phyloP scores from a whole-genome alignment of 2,888 invertebrate genomes.

The Archips xylosteana region DNA sequence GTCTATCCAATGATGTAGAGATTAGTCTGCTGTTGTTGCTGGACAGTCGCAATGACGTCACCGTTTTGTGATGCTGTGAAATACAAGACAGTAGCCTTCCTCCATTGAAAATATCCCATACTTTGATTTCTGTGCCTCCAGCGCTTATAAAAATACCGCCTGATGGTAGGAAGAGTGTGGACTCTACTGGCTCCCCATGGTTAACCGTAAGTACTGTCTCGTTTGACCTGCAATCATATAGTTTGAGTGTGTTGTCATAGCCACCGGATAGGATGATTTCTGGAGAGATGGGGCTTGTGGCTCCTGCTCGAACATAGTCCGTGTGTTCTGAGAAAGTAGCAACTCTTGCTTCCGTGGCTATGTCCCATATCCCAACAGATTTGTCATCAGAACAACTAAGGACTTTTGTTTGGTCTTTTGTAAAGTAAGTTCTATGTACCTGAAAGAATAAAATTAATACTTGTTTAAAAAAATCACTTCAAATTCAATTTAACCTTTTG shows the following conservation, averaged over 20 bases:
- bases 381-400: slow-evolving; percentile 97
- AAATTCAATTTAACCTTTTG: no score
- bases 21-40: slow-evolving; percentile 93
- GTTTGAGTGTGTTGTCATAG: slow-evolving; percentile 94
- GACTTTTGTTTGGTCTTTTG: slow-evolving; percentile 91
- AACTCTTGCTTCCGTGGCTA: slow-evolving; percentile 92
- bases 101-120: slow-evolving; percentile 97
- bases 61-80: slow-evolving; percentile 97
- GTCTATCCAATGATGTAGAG: slow-evolving; percentile 96
- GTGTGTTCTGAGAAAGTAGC: slow-evolving; percentile 88
- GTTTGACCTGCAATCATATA: slow-evolving; percentile 93
- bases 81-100: slow-evolving; percentile 94
- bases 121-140: slow-evolving; percentile 95
- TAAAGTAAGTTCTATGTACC: slow-evolving; percentile 93
- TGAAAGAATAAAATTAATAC: slow-evolving; percentile 52
- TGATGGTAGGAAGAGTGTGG: slow-evolving; percentile 93
- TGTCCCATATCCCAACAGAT: slow-evolving; percentile 95
- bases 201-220: slow-evolving; percentile 90
- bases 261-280: slow-evolving; percentile 93
- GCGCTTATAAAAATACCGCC: slow-evolving; percentile 97
- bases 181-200: slow-evolving; percentile 96
- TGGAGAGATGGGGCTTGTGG: slow-evolving; percentile 90
- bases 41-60: slow-evolving; percentile 94
- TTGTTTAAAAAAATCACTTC: not conserved
- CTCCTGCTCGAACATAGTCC: slow-evolving; percentile 95